phyloP scores from a whole-genome alignment of 2,113 vertebrate species.

The Empidonax alnorum region DNA sequence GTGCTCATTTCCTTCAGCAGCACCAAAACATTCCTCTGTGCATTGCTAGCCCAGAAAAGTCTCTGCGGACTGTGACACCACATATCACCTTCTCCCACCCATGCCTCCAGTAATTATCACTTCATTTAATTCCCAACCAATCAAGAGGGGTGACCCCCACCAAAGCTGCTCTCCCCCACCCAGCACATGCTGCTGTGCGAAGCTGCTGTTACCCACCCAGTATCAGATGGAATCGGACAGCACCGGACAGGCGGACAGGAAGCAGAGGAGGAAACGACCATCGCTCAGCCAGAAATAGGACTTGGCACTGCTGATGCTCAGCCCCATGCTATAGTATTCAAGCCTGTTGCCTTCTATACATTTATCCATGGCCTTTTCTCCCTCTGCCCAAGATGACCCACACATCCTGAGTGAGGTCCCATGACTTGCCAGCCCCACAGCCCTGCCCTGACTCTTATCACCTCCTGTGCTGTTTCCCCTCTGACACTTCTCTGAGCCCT shows the following conservation, averaged over 20 bases:
- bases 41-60: neutral
- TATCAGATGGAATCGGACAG: neutral
- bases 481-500: neutral
- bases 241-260: rapidly evolving
- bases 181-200: rapidly evolving
- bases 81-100: rapidly evolving
- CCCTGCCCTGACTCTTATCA: neutral
- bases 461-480: neutral
- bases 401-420: neutral
- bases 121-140: neutral
- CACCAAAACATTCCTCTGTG: rapidly evolving
- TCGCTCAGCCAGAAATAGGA: neutral
- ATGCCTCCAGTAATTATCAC: neutral
- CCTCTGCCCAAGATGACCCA: neutral
- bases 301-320: neutral
- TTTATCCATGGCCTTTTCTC: neutral
- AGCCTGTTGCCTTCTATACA: neutral
- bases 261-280: neutral
- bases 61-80: rapidly evolving
- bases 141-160: neutral
- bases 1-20: neutral
- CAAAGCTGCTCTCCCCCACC: neutral
- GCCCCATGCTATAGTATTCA: rapidly evolving
- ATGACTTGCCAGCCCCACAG: rapidly evolving
- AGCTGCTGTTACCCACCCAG: neutral